Evolutionary conservation across 2,113 vertebrate genomes (phyloP).

Genomic region (Protobothrops mucrosquamatus): DNA sequence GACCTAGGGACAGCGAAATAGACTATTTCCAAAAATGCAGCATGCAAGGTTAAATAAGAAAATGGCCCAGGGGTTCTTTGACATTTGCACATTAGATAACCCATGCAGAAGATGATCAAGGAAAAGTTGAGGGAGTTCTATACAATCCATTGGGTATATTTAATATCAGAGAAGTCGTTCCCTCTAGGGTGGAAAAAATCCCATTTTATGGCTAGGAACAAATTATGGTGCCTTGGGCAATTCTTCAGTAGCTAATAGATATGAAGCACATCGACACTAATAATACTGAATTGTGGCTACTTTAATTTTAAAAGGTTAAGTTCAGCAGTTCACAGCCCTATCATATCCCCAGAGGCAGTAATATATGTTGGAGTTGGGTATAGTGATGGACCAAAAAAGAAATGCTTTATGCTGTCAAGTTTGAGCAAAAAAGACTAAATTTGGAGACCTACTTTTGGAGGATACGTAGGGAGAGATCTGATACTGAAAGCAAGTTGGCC

Average conservation of each 20-base stretch:
- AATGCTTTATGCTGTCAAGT: not conserved
- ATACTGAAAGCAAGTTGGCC: not conserved
- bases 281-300: slow-evolving; percentile 54
- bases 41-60: not conserved
- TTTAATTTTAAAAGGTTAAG: slow-evolving; percentile 59
- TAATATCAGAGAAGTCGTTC: slow-evolving; percentile 36
- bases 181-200: slow-evolving; percentile 43
- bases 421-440: not conserved
- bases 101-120: slow-evolving; percentile 21
- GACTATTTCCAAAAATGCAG: slow-evolving; percentile 34
- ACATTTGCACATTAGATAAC: slow-evolving; percentile 37
- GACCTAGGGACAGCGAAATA: slow-evolving; percentile 18
- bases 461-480: slow-evolving; percentile 4
- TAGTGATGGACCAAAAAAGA: slow-evolving; percentile 49
- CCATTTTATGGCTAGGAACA: slow-evolving; percentile 51
- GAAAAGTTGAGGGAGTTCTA: not conserved
- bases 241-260: slow-evolving; percentile 32
- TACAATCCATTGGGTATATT: slow-evolving; percentile 12
- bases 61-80: slow-evolving; percentile 21
- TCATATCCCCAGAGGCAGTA: slow-evolving; percentile 37
- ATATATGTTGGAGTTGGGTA: slow-evolving; percentile 39
- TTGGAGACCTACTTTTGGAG: not conserved
- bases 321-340: slow-evolving; percentile 58
- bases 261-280: slow-evolving; percentile 37
- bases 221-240: slow-evolving; percentile 36